Evolutionary conservation across 1,140 invertebrate species (phyloP).

Genomic region (Anastrepha obliqua): DNA sequence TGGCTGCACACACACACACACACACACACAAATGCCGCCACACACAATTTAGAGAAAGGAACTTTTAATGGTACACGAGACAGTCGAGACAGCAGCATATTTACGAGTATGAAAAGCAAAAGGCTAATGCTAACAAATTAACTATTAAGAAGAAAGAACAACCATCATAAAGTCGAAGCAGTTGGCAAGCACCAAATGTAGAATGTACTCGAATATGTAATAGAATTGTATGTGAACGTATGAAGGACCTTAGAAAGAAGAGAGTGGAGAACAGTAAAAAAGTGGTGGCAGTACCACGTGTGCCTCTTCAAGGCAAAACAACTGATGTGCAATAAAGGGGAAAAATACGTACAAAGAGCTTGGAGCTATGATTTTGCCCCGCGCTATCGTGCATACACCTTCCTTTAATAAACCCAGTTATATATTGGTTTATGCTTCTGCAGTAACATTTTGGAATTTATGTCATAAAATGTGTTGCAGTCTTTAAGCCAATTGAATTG

Average conservation of each 20-base stretch:
- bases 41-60: background rate
- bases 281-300: too few relatives aligned
- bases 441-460: constrained; percentile 40
- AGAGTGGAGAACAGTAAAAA: too few relatives aligned
- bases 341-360: too few relatives aligned
- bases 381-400: background rate
- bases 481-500: constrained; percentile 26
- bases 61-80: background rate
- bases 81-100: constrained; percentile 19
- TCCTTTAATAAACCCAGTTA: too few relatives aligned
- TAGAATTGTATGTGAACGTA: background rate
- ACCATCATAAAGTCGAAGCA: background rate
- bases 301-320: background rate
- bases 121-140: constrained; percentile 42
- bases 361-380: background rate
- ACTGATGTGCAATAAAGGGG: background rate
- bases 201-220: background rate
- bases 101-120: constrained; percentile 25
- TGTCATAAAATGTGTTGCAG: constrained; percentile 47
- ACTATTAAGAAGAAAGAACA: constrained; percentile 33
- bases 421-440: background rate
- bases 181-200: background rate
- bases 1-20: background rate
- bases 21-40: background rate
- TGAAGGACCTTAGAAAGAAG: too few relatives aligned